Evolutionary conservation across 2,888 invertebrate genomes (phyloP).

Genomic region (Lymantria monacha): DNA sequence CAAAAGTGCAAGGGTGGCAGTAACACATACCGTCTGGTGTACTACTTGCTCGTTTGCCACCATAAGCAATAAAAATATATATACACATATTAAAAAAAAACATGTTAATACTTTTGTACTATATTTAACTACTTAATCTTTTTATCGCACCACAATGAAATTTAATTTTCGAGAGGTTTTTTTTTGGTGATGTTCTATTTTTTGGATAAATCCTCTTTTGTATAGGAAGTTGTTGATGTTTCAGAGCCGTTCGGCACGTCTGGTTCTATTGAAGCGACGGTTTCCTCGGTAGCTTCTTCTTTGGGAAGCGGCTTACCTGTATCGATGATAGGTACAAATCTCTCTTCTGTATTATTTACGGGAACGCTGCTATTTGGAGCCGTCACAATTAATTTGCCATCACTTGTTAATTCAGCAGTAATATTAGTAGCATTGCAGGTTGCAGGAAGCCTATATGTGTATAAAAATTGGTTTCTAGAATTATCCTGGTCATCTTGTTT

Average conservation of each 20-base stretch:
- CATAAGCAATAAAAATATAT: too few relatives aligned
- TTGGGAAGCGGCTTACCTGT: constrained; percentile 33
- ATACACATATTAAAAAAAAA: too few relatives aligned
- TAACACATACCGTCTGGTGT: too few relatives aligned
- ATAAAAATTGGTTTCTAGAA: constrained; percentile 75
- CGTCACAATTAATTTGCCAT: constrained; percentile 59
- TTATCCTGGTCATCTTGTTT: constrained; percentile 63
- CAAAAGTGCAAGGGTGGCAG: too few relatives aligned
- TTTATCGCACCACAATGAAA: constrained; percentile 69
- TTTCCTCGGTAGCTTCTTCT: constrained; percentile 4
- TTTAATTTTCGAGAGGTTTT: constrained; percentile 65
- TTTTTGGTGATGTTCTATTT: constrained; percentile 66
- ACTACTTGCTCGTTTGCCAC: too few relatives aligned
- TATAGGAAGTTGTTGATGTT: constrained; percentile 57
- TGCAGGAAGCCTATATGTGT: constrained; percentile 65
- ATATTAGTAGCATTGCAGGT: constrained; percentile 63
- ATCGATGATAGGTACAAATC: constrained; percentile 61
- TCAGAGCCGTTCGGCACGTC: constrained; percentile 46
- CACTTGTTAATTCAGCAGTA: constrained; percentile 55
- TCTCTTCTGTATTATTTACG: constrained; percentile 42
- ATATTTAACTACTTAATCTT: constrained; percentile 65
- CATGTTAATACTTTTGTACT: too few relatives aligned
- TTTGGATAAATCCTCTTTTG: constrained; percentile 55
- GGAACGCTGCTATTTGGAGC: constrained; percentile 51
- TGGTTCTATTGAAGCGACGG: constrained; percentile 3